These are phyloP conservation scores for Leptodirus hochenwartii DNA, from an alignment of 2,888 invertebrate genomes.

Conservation along the genomic window DNA sequence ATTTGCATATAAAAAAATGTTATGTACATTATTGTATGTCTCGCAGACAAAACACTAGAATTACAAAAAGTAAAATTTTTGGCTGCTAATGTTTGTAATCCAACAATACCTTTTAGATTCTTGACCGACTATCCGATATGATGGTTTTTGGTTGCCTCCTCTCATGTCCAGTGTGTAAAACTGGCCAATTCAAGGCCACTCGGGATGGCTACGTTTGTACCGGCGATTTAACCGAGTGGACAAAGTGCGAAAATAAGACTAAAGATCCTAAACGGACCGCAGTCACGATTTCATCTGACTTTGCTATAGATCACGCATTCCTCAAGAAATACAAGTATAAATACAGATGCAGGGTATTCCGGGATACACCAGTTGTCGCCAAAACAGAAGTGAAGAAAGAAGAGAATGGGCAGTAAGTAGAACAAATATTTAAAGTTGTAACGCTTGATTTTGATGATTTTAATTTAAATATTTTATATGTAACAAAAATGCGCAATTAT, in stretches of 20 bases:
- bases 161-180: conserved; percentile 60
- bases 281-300: conserved; percentile 47
- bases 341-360: conserved; percentile 36
- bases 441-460: not conserved
- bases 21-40: too few species aligned
- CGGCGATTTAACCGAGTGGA: conserved; percentile 69
- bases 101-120: conserved; percentile 39
- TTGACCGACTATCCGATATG: conserved; percentile 64
- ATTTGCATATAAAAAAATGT: too few species aligned
- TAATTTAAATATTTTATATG: too few species aligned
- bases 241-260: conserved; percentile 58
- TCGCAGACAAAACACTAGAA: too few species aligned
- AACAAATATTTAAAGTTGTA: not conserved
- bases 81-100: too few species aligned
- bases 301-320: conserved; percentile 34
- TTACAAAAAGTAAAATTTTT: too few species aligned
- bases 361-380: conserved; percentile 29
- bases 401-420: conserved; percentile 19
- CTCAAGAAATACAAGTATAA: conserved; percentile 44
- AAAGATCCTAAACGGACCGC: conserved; percentile 52
- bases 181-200: conserved; percentile 48
- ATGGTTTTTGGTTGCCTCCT: conserved; percentile 75
- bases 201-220: conserved; percentile 67
- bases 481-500: too few species aligned
- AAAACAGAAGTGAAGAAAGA: conserved; percentile 19